These are phyloP conservation scores for Macroglossus sobrinus DNA, from an alignment of 2,113 vertebrate species.

Conservation along the genomic window DNA sequence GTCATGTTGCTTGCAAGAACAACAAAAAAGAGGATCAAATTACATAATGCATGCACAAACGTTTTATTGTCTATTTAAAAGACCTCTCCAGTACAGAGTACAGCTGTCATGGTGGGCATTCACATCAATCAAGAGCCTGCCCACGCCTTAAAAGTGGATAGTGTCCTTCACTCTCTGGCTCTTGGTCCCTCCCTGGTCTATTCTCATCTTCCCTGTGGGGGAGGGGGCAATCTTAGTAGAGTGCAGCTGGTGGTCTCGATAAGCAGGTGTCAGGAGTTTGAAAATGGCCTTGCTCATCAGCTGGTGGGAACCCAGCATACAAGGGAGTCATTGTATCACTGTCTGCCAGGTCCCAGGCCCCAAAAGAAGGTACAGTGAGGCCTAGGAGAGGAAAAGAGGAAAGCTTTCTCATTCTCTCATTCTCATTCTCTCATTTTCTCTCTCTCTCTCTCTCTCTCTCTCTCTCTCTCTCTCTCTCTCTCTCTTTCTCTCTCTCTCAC, in stretches of 20 bases:
- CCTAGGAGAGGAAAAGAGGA: not conserved
- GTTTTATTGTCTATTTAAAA: not conserved
- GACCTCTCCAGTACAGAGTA: not conserved
- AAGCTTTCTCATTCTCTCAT: not conserved
- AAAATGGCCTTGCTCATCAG: slow-evolving; percentile 70
- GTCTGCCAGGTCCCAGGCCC: not conserved
- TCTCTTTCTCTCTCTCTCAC: too few relatives aligned
- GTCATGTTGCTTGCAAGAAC: not conserved
- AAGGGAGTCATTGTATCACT: slow-evolving; percentile 63
- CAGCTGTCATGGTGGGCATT: accelerated
- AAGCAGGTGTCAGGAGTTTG: slow-evolving; percentile 73
- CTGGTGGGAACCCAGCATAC: slow-evolving; percentile 58
- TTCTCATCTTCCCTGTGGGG: slow-evolving; percentile 2
- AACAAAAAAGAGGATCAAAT: not conserved
- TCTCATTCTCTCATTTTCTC: not conserved
- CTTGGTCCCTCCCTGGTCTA: not conserved
- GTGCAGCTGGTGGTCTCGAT: slow-evolving; percentile 59
- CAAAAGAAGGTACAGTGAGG: slow-evolving; percentile 13
- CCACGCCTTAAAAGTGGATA: not conserved
- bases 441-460: too few relatives aligned
- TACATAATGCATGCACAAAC: accelerated
- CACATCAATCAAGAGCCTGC: not conserved
- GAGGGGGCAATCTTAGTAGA: not conserved
- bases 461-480: too few relatives aligned
- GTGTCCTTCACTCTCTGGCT: not conserved